Evolutionary conservation across 2,888 invertebrate genomes (phyloP).

Genomic region (Therioaphis trifolii): DNA sequence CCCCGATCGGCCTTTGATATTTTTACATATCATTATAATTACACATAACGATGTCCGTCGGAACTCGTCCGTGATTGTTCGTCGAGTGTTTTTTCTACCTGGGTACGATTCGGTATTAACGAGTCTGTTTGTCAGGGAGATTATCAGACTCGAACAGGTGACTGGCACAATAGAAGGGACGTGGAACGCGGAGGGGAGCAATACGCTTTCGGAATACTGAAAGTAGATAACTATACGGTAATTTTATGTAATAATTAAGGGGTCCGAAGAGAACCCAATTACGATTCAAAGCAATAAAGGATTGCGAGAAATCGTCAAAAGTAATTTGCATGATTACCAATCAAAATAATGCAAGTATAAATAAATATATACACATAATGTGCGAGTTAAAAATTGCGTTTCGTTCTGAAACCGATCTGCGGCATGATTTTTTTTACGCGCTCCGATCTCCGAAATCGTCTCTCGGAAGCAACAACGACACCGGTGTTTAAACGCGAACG

Average conservation of each 20-base stretch:
- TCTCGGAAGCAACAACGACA: not conserved
- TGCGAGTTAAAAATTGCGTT: too few species aligned
- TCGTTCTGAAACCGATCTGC: too few species aligned
- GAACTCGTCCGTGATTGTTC: too few species aligned
- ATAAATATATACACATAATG: not conserved
- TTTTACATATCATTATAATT: too few species aligned
- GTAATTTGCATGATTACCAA: constrained; percentile 23
- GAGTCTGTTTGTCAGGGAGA: not conserved
- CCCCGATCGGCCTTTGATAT: too few species aligned
- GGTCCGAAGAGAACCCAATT: not conserved
- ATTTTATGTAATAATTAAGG: constrained; percentile 13
- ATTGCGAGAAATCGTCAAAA: not conserved
- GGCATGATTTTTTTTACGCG: too few species aligned
- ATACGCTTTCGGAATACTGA: constrained; percentile 10
- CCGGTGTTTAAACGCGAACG: not conserved
- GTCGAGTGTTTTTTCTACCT: too few species aligned
- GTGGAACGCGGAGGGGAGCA: not conserved
- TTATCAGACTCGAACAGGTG: not conserved
- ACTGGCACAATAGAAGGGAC: not conserved
- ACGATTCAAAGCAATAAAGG: not conserved
- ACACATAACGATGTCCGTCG: too few species aligned
- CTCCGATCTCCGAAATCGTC: too few species aligned
- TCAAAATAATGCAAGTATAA: not conserved
- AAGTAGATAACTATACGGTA: not conserved
- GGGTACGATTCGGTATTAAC: too few species aligned